Base-by-base conservation (phyloP, 1,140 invertebrate genomes). In the Periplaneta americana region DNA sequence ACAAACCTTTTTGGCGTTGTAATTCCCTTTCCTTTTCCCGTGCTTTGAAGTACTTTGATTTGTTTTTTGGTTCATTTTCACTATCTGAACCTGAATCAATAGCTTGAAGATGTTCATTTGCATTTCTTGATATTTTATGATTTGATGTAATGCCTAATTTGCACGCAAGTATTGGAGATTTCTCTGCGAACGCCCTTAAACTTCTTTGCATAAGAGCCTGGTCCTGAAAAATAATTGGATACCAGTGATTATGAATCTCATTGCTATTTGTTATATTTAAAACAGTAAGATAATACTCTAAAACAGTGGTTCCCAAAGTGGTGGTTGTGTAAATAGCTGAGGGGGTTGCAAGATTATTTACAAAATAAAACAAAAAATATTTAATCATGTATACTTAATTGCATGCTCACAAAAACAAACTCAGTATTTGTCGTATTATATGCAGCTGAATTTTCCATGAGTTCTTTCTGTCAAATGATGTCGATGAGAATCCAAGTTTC, bases 191-290 rank as follows among this genome's bases (percentile, higher is more conserved):
- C 81, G 91, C 90, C 80, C 89, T 89, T 82, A 93, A 84, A 86
- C 91, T 93, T 84, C 91, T 90, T 82, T 93, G 91, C 90, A 93
- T 93, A 32, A 92, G 85, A 48, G 88, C 87, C 82, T 92, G 91
- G 85, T 94, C 92, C 78, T 87, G 74, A 34, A 84, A 82, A 4
- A 80, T n/a, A n/a, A n/a, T n/a, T n/a, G n/a, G n/a, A n/a, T n/a
- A n/a, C n/a, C n/a, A n/a, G n/a, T n/a, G n/a, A n/a, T n/a, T n/a
- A n/a, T n/a, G n/a, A n/a, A n/a, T n/a, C n/a, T n/a, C n/a, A n/a
- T n/a, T n/a, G n/a, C n/a, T n/a, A n/a, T n/a, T n/a, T n/a, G n/a
- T n/a, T n/a, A n/a, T n/a, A n/a, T n/a, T n/a, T n/a, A n/a, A 57
- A 13, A 22, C 13, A 57, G 39, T 22, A 15, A 57, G 22, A 15